Evolutionary conservation across 2,797 vertebrate genomes (phyloP).

Genomic region (Girardinus metallicus): DNA sequence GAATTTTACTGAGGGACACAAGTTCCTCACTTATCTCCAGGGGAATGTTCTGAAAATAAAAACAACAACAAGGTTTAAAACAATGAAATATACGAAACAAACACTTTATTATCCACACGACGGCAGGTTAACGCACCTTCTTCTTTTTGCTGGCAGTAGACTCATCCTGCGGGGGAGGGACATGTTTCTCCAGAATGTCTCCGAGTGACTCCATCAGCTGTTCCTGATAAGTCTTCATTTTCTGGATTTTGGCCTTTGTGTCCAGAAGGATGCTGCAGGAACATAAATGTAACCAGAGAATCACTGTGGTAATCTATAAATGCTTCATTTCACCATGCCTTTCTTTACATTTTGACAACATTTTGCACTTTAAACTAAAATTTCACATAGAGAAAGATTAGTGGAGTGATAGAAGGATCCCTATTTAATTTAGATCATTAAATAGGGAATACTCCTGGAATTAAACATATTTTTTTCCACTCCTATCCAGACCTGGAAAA

Average conservation of each 20-base stretch:
- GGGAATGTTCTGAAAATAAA: constrained; percentile 57
- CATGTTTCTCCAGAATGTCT: constrained; percentile 73
- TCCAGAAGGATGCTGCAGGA: constrained; percentile 70
- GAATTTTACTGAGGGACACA: constrained; percentile 79
- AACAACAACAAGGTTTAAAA: constrained; percentile 2
- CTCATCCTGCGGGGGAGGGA: constrained; percentile 67
- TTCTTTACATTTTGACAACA: neutral
- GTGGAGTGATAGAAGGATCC: neutral
- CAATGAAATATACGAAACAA: neutral
- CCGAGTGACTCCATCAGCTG: constrained; percentile 75
- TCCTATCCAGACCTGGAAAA: neutral
- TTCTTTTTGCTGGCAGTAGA: constrained; percentile 66
- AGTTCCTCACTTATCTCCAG: constrained; percentile 54
- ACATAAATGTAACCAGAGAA: neutral
- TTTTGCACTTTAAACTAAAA: neutral
- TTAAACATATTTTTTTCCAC: neutral
- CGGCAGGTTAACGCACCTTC: constrained; percentile 60
- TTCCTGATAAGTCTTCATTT: constrained; percentile 77
- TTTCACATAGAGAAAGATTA: neutral
- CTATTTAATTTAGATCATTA: neutral
- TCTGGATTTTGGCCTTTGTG: constrained; percentile 77
- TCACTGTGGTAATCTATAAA: neutral
- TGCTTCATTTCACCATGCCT: neutral
- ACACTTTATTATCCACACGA: neutral
- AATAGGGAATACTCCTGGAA: neutral